Base-by-base conservation (phyloP, 1,140 invertebrate genomes). In the Drosophila subpulchrella region DNA sequence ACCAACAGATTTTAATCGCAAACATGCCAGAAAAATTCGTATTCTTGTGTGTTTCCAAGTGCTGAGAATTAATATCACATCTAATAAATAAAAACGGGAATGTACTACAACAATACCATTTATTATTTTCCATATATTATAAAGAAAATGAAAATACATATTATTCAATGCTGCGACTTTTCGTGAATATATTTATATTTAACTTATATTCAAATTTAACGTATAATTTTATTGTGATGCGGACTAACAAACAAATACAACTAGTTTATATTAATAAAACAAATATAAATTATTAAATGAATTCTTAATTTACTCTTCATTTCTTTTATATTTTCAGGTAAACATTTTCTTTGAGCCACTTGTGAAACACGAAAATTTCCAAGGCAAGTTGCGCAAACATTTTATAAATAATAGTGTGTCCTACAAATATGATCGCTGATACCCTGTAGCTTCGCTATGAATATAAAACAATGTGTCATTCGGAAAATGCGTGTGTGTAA, bases 381-480 rank as follows among this genome's bases (percentile, higher is more conserved):
- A 17, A 20, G 51, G 10, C 15, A 58, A 61, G 3, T 41, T 11
- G 3, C 4, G 5, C 4, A 0, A 0, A 47, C n/a, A n/a, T 32
- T 47, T 13, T 27, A 27, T 10, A 5, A 27, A 48, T 46, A 47
- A 13, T 1, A n/a, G 6, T 1, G 1, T 8, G 20, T 8, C 20
- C 11, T 4, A 27, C 27, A 1, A 0, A 13, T 10, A 63, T 42
- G 20, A 27, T 38, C 36, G 10, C 15, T 36, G 51, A 27, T 57
- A 57, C 50, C 50, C 63, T 39, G 41, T 24, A 7, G 13, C 10
- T 13, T 13, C 24, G 50, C n/a, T 30, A 70, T 73, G 68, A 62
- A 74, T 73, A 54, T 38, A 56, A 74, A 75, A 74, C 50, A 61
- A 75, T 75, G 71, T 71, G 57, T 70, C 63, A 57, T 34, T 70